Percentiles rank a stretch among this genome's conserved stretches.
These are phyloP conservation scores for Chymomyza procnemis DNA, from an alignment of 2,888 invertebrate species.

Conservation along the genomic window DNA sequence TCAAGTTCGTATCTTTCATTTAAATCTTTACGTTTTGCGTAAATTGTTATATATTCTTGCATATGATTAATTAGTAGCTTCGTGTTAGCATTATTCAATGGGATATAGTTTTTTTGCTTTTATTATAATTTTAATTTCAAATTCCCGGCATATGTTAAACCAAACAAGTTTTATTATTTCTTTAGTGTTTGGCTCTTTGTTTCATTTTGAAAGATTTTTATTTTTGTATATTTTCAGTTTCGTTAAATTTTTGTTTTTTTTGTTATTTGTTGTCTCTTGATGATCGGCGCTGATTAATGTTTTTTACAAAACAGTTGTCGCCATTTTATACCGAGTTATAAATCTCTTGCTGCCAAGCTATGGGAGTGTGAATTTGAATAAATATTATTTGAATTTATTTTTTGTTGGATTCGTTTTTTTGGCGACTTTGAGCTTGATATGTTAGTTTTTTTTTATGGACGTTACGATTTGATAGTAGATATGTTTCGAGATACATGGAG, in stretches of 20 bases:
- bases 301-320: conserved; percentile 69
- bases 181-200: conserved; percentile 27
- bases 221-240: conserved; percentile 1
- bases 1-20: background rate
- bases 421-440: background rate
- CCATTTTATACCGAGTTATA: conserved; percentile 55
- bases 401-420: background rate
- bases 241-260: background rate
- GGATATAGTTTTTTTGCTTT: conserved; percentile 26
- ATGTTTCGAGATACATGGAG: background rate
- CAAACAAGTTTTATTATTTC: conserved; percentile 63
- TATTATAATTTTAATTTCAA: conserved; percentile 59
- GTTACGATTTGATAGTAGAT: background rate
- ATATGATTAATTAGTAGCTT: conserved; percentile 68
- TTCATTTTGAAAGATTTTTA: background rate
- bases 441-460: background rate
- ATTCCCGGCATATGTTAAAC: conserved; percentile 39
- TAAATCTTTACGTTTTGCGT: background rate
- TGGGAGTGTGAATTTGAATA: conserved; percentile 56
- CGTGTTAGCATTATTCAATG: conserved; percentile 61
- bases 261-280: conserved; percentile 13
- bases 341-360: conserved; percentile 35
- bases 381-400: conserved; percentile 21
- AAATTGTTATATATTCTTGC: conserved; percentile 34
- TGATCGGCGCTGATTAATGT: conserved; percentile 58